Conservation (phyloP, 2,797 vertebrate genomes). For the Rachycentron canadum region DNA sequence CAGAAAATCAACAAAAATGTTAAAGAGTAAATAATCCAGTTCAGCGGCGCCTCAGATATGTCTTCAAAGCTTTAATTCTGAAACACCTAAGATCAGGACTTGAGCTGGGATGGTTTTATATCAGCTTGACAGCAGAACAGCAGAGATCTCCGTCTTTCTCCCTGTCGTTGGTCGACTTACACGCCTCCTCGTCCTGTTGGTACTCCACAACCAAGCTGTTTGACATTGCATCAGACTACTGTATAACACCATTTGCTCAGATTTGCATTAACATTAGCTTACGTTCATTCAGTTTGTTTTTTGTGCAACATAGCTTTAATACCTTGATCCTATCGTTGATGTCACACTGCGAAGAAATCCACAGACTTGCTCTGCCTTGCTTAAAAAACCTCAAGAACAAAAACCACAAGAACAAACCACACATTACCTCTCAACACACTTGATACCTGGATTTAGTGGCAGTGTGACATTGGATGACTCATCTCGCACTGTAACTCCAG, state of each 20-base stretch:
- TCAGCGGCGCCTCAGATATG: background rate
- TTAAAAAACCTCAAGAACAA: conserved; percentile 68
- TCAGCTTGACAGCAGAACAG: background rate
- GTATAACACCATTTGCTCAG: conserved; percentile 51
- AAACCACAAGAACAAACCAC: conserved; percentile 81
- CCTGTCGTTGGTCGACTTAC: conserved; percentile 67
- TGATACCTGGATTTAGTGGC: conserved; percentile 72
- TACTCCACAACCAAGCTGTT: conserved; percentile 20
- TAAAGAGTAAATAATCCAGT: background rate
- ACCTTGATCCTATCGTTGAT: conserved; percentile 41
- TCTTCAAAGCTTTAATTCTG: conserved; percentile 29
- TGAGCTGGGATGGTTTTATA: background rate
- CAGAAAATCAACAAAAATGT: background rate
- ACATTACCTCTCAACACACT: conserved; percentile 89
- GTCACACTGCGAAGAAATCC: conserved; percentile 63
- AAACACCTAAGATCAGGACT: background rate
- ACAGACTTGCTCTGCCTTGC: conserved; percentile 60
- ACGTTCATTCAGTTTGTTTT: conserved; percentile 42
- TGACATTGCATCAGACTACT: conserved; percentile 70
- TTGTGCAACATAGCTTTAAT: conserved; percentile 76
- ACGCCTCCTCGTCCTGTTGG: background rate
- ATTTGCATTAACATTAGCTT: conserved; percentile 45
- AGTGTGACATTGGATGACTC: conserved; percentile 85
- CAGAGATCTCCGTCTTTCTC: conserved; percentile 17
- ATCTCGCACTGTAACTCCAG: conserved; percentile 70